These are phyloP conservation scores for Ataeniobius toweri DNA, from an alignment of 2,797 vertebrate genomes.

Conservation along the genomic window DNA sequence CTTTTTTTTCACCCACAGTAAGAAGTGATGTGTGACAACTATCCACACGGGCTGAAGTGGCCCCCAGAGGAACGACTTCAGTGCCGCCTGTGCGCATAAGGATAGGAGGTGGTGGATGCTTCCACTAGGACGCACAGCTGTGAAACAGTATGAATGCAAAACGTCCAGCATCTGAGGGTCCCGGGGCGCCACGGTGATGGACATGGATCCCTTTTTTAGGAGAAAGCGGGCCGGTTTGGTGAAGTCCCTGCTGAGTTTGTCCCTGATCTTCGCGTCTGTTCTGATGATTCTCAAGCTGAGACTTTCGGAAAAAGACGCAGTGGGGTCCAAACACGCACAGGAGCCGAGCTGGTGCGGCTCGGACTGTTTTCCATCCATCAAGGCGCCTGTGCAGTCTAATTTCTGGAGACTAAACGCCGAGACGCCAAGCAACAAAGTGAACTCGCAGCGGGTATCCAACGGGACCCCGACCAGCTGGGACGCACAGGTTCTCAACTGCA, in stretches of 20 bases:
- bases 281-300: slow-evolving; percentile 83
- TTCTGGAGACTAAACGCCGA: slow-evolving; percentile 14
- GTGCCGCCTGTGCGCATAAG: slow-evolving; percentile 13
- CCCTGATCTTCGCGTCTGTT: slow-evolving; percentile 78
- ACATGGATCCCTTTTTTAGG: slow-evolving; percentile 78
- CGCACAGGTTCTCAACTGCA: slow-evolving; percentile 76
- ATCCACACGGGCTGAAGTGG: slow-evolving; percentile 28
- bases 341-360: slow-evolving; percentile 58
- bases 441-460: slow-evolving; percentile 46
- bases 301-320: slow-evolving; percentile 72
- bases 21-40: neutral
- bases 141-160: slow-evolving; percentile 48
- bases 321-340: slow-evolving; percentile 39
- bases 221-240: slow-evolving; percentile 76
- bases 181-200: slow-evolving; percentile 36
- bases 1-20: neutral
- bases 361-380: slow-evolving; percentile 56
- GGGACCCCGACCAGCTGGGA: slow-evolving; percentile 71
- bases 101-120: slow-evolving; percentile 23
- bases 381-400: slow-evolving; percentile 1
- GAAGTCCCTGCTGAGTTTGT: slow-evolving; percentile 81
- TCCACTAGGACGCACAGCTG: slow-evolving; percentile 9
- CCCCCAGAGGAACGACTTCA: slow-evolving; percentile 30
- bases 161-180: slow-evolving; percentile 31
- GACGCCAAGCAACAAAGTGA: slow-evolving; percentile 6